phyloP scores from a whole-genome alignment of 2,888 invertebrate genomes.

The Pocota personata region DNA sequence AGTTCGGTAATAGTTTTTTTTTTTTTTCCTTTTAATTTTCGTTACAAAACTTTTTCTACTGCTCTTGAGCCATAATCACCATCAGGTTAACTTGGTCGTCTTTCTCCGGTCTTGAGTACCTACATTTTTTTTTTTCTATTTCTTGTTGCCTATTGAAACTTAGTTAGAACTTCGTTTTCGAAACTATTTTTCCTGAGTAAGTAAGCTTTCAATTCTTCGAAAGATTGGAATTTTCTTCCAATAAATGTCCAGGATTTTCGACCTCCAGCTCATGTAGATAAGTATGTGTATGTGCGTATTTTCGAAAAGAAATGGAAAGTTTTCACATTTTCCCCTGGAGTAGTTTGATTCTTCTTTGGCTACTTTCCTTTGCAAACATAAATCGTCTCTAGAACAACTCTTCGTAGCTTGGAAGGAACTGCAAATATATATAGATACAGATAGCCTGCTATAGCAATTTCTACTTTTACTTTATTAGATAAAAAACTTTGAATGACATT shows the following conservation, averaged over 20 bases:
- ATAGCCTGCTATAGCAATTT: constrained; percentile 1
- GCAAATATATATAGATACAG: neutral
- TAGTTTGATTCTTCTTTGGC: constrained; percentile 48
- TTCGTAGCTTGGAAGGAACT: neutral
- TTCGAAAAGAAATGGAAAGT: constrained; percentile 31
- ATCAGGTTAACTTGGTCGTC: constrained; percentile 42
- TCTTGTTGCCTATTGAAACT: constrained; percentile 43
- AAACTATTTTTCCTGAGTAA: constrained; percentile 10
- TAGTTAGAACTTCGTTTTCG: constrained; percentile 28
- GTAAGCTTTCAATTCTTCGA: constrained; percentile 10
- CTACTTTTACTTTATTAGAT: constrained; percentile 46
- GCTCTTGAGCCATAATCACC: constrained; percentile 32
- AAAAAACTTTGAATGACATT: constrained; percentile 57
- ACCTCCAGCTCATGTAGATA: neutral
- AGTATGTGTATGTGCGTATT: neutral
- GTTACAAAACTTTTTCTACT: constrained; percentile 32
- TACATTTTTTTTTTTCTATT: constrained; percentile 17
- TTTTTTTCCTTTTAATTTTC: neutral
- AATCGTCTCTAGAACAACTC: constrained; percentile 23
- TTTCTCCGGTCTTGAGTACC: neutral
- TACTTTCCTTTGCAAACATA: constrained; percentile 53
- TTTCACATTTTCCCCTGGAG: constrained; percentile 33
- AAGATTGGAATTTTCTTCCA: constrained; percentile 14
- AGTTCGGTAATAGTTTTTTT: neutral
- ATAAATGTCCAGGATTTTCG: constrained; percentile 48